A percentile compares a stretch with the other conserved stretches of the same genome.
These are phyloP conservation scores for Lycopodina hypogea DNA, from an alignment of 37 sponge, comb jelly and placozoan species.

Conservation along the genomic window DNA sequence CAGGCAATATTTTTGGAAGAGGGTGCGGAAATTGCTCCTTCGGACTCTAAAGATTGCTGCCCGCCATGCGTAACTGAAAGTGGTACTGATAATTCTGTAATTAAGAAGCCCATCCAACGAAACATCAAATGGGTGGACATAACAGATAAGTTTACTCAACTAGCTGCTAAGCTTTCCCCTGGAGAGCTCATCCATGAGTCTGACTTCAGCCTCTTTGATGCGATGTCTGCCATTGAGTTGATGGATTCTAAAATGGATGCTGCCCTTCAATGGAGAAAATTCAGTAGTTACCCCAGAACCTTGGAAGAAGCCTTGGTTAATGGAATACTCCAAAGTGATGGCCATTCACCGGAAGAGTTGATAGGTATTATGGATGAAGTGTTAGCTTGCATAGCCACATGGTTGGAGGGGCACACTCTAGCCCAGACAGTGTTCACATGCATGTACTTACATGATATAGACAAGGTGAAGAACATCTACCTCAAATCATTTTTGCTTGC, in stretches of 20 bases:
- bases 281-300: slow-evolving; percentile 43
- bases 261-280: slow-evolving; percentile 54
- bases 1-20: slow-evolving; percentile 13
- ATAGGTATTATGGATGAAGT: slow-evolving; percentile 92
- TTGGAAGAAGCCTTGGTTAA: slow-evolving; percentile 56
- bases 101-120: neutral
- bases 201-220: slow-evolving; percentile 87
- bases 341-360: slow-evolving; percentile 55
- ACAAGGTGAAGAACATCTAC: slow-evolving; percentile 36
- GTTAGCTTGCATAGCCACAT: slow-evolving; percentile 83
- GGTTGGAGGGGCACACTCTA: slow-evolving; percentile 92
- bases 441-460: slow-evolving; percentile 69
- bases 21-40: neutral
- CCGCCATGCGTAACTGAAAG: neutral
- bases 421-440: slow-evolving; percentile 98
- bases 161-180: slow-evolving; percentile 28
- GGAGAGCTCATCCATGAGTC: slow-evolving; percentile 80
- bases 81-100: neutral
- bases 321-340: slow-evolving; percentile 52
- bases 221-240: slow-evolving; percentile 96
- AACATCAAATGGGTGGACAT: slow-evolving; percentile 67
- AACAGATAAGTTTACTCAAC: slow-evolving; percentile 35
- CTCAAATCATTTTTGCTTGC: slow-evolving; percentile 50
- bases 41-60: neutral
- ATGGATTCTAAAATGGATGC: slow-evolving; percentile 95